Percentiles rank a stretch among this genome's conserved stretches.
Conservation (phyloP, 64 coral and sea anemone genomes). For the Orbicella faveolata region DNA sequence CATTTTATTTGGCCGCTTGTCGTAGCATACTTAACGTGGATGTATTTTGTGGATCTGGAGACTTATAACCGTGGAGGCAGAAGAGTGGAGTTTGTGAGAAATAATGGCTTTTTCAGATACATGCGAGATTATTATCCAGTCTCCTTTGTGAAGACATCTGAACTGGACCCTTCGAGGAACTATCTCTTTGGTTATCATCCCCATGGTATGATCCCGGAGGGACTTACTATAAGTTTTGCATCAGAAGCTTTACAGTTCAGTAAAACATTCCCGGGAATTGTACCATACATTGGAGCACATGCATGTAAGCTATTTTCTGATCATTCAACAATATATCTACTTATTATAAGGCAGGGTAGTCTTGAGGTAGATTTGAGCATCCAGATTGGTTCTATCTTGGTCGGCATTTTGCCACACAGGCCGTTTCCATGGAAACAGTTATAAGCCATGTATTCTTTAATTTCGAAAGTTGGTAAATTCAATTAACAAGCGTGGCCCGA, state of each 20-base stretch:
- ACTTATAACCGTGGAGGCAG: conserved; percentile 13
- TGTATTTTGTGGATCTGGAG: neutral
- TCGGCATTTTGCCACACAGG: too few species aligned
- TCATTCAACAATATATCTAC: neutral
- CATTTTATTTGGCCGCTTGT: neutral
- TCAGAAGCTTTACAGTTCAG: conserved; percentile 54
- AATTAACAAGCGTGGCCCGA: too few species aligned
- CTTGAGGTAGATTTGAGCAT: neutral
- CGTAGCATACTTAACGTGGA: neutral
- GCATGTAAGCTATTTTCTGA: conserved; percentile 48
- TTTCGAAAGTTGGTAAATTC: too few species aligned
- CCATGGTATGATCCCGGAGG: conserved; percentile 62
- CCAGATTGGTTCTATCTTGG: neutral
- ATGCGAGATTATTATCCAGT: conserved; percentile 71
- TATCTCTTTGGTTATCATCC: conserved; percentile 74
- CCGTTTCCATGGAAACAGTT: too few species aligned
- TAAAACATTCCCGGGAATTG: conserved; percentile 51
- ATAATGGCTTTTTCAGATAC: conserved; percentile 1
- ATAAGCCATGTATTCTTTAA: too few species aligned
- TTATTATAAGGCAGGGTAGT: neutral
- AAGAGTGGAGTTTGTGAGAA: conserved; percentile 22
- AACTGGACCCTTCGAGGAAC: conserved; percentile 47
- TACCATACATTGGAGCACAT: conserved; percentile 28
- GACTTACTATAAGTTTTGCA: conserved; percentile 26
- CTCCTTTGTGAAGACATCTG: conserved; percentile 41